These are phyloP conservation scores for Bombus fervidus DNA, from an alignment of 1,140 invertebrate species.

Conservation along the genomic window DNA sequence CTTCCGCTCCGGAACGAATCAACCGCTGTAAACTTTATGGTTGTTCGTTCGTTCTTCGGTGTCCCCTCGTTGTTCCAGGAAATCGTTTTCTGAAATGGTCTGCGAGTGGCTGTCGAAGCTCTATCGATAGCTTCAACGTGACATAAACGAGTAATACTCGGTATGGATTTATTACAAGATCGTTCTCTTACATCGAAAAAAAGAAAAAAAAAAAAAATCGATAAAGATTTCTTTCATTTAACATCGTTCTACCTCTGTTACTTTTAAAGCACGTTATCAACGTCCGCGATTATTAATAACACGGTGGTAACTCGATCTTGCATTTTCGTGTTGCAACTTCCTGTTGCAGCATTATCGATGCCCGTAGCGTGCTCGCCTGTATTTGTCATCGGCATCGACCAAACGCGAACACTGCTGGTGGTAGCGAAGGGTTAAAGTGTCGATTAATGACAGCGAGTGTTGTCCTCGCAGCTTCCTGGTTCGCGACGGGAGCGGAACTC, in stretches of 20 bases:
- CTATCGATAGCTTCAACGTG: neutral
- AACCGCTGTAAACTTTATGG: slow-evolving; percentile 36
- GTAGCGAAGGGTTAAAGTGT: slow-evolving; percentile 7
- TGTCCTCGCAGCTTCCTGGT: neutral
- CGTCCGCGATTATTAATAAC: neutral
- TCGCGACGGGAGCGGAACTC: neutral
- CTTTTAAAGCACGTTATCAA: neutral
- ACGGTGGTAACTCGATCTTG: neutral
- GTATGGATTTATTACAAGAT: no score
- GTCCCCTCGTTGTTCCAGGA: neutral
- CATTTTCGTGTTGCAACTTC: neutral
- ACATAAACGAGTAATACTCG: neutral
- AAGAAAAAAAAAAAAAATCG: no score
- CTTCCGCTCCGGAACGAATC: slow-evolving; percentile 21
- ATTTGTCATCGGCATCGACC: slow-evolving; percentile 20
- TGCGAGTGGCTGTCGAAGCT: neutral
- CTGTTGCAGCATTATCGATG: neutral
- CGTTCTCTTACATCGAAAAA: no score
- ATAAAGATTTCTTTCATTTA: no score
- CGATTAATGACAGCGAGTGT: neutral
- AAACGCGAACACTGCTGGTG: neutral
- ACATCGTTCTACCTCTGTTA: neutral
- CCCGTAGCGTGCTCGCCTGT: neutral
- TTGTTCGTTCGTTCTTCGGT: neutral
- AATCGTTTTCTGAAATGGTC: neutral